Evolutionary conservation across 2,797 vertebrate species (phyloP).

Genomic region (Gambelia wislizenii): DNA sequence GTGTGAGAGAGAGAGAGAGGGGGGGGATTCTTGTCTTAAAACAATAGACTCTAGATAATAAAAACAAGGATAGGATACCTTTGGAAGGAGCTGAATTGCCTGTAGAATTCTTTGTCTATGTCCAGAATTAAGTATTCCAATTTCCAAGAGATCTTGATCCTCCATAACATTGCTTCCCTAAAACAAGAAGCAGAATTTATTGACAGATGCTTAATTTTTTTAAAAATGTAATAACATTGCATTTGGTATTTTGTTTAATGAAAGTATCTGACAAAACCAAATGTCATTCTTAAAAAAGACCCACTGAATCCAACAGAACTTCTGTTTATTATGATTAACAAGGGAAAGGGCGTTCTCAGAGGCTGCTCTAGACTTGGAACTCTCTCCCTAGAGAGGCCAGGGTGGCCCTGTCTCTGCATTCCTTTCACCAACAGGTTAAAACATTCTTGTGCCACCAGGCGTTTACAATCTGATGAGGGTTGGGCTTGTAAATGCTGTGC

Average conservation of each 20-base stretch:
- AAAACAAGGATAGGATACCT: constrained; percentile 78
- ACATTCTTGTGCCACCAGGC: no score
- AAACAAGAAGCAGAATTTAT: constrained; percentile 56
- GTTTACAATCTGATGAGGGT: no score
- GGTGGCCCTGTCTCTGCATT: no score
- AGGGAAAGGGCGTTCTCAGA: no score
- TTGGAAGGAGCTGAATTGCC: constrained; percentile 95
- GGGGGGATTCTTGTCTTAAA: background rate
- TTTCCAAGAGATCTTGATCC: constrained; percentile 97
- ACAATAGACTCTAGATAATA: background rate
- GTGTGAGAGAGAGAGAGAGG: no score
- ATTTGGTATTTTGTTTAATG: background rate
- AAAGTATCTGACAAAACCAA: background rate
- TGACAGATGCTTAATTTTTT: constrained; percentile 31
- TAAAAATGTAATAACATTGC: constrained; percentile 22
- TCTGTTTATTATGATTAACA: background rate
- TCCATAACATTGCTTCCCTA: constrained; percentile 99
- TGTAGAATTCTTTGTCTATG: constrained; percentile 97
- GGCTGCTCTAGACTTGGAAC: no score
- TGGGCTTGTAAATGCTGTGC: no score
- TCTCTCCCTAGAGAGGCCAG: no score
- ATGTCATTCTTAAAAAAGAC: background rate
- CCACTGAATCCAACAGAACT: background rate
- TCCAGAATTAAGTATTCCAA: constrained; percentile 96
- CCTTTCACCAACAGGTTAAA: no score